Evolutionary conservation across 1,140 invertebrate genomes (phyloP), one percentile per base, ranked within the genome.

Genomic region (Zaprionus lachaisei): DNA sequence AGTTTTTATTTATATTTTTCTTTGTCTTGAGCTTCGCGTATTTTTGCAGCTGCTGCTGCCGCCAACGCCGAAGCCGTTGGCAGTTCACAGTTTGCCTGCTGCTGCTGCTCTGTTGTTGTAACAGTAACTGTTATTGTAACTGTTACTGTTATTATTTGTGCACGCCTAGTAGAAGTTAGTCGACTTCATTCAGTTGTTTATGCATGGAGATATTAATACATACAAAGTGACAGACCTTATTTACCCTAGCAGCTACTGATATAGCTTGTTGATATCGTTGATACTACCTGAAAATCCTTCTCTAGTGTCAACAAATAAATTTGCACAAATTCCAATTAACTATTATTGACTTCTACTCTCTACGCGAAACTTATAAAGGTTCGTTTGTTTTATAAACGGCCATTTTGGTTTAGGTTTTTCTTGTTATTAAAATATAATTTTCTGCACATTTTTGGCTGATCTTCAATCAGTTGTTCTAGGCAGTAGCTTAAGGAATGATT

Each of bases 71-170:
- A 47, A 47, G n/a, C 41, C 37, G 17, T 34, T 22, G 61, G 31
- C 31, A 41, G 61, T 24, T 34, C 34, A 20, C 24, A 57, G 37
- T 56, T 47, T 47, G 44, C 57, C 72, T 37, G 26, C 31, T 28
- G 41, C n/a, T 47, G n/a, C n/a, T 17, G n/a, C n/a, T 47, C 41
- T 47, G 41, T 78, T 81, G 66, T 64, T 71, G 66, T 81, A 68
- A 67, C 77, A 70, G 75, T 75, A 60, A 79, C 38, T 79, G 62
- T 78, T 81, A 70, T 64, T 71, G 66, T 81, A 63, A 67, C 77
- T 75, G 75, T 75, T 67, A 79, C 38, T 75, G 62, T 73, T 81
- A 78, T 78, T 81, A 82, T 69, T 81, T 49, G 58, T 54, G 60
- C 28, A 79, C 34, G 74, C 68, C 26, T 62, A 49, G 62, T 17